phyloP scores from a whole-genome alignment of 2,113 vertebrate species.

The Paramisgurnus dabryanus region DNA sequence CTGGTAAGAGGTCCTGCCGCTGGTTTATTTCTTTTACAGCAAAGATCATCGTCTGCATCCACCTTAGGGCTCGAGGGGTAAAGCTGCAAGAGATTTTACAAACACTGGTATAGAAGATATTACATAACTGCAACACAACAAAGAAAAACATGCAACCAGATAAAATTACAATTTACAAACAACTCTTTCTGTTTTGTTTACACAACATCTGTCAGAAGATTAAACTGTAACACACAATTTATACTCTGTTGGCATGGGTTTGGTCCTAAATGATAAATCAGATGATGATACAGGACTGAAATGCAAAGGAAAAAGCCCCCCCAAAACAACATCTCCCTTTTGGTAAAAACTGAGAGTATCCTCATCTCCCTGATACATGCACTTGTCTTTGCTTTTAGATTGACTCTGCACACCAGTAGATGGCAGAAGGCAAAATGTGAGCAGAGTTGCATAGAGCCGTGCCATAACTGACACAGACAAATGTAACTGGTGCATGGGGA shows the following conservation, averaged over 20 bases:
- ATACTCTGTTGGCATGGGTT: constrained; percentile 62
- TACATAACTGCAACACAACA: background rate
- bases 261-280: constrained; percentile 57
- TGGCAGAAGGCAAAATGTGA: constrained; percentile 54
- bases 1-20: constrained; percentile 67
- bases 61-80: constrained; percentile 68
- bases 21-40: constrained; percentile 72
- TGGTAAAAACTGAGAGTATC: constrained; percentile 62
- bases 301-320: constrained; percentile 75
- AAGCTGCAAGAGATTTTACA: constrained; percentile 61
- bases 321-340: constrained; percentile 71
- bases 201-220: background rate
- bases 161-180: background rate
- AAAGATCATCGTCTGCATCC: constrained; percentile 75
- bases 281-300: constrained; percentile 59
- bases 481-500: background rate
- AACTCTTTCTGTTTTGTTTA: background rate
- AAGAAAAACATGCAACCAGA: background rate
- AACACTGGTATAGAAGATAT: background rate
- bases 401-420: constrained; percentile 2
- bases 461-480: constrained; percentile 52
- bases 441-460: constrained; percentile 20
- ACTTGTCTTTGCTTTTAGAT: constrained; percentile 46
- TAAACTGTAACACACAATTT: constrained; percentile 65
- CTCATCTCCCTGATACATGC: constrained; percentile 67